phyloP scores from a whole-genome alignment of 2,888 invertebrate species.

The Therioaphis trifolii region DNA sequence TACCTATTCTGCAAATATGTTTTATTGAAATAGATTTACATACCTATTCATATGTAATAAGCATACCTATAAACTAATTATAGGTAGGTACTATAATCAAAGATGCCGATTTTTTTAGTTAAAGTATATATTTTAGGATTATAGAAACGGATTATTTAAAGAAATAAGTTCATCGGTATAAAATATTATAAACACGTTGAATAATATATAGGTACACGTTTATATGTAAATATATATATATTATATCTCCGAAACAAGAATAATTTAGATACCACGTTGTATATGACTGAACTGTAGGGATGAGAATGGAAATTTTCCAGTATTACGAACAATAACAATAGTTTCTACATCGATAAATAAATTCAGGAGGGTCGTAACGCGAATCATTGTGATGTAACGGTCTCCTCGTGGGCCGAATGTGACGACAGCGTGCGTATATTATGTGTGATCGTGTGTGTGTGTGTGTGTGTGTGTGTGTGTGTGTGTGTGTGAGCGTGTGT shows the following conservation, averaged over 20 bases:
- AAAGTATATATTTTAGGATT: background rate
- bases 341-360: slow-evolving; percentile 48
- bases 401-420: slow-evolving; percentile 38
- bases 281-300: background rate
- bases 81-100: no score
- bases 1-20: no score
- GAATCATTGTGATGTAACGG: slow-evolving; percentile 53
- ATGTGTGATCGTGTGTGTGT: background rate
- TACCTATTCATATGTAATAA: no score
- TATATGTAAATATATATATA: background rate
- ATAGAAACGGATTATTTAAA: background rate
- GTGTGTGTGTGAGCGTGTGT: background rate
- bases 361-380: slow-evolving; percentile 44
- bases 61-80: no score
- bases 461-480: background rate
- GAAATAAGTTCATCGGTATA: background rate
- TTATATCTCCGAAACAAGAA: background rate
- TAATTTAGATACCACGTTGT: slow-evolving; percentile 12
- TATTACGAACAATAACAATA: slow-evolving; percentile 49
- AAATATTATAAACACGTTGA: background rate
- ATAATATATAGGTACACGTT: background rate
- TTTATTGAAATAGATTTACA: no score
- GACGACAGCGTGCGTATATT: slow-evolving; percentile 31
- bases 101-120: background rate
- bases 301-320: slow-evolving; percentile 58